Evolutionary conservation across 1,140 invertebrate species (phyloP).

Genomic region (Venustaconcha ellipsiformis): DNA sequence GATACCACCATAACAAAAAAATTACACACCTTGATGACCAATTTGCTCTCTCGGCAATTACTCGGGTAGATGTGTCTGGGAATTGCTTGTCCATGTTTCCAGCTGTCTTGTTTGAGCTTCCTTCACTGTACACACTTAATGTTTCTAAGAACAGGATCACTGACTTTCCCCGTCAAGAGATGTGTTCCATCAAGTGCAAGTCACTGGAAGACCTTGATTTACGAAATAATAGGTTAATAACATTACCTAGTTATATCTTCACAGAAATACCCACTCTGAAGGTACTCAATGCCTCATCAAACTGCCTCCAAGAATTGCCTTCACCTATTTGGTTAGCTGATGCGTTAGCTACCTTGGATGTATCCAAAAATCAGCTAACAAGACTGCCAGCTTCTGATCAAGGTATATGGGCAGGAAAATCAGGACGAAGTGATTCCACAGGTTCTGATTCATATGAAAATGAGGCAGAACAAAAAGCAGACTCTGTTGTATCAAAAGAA

Average conservation of each 20-base stretch:
- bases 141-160: constrained; percentile 89
- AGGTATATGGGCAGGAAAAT: no score
- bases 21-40: constrained; percentile 48
- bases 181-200: constrained; percentile 68
- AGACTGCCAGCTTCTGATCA: constrained; percentile 76
- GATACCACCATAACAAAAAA: constrained; percentile 50
- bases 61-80: constrained; percentile 92
- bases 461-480: no score
- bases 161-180: constrained; percentile 72
- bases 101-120: constrained; percentile 84
- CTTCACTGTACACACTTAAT: constrained; percentile 84
- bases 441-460: no score
- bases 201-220: constrained; percentile 90
- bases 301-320: constrained; percentile 89
- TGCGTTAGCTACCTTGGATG: constrained; percentile 81
- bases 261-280: constrained; percentile 80
- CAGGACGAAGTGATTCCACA: no score
- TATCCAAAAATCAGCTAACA: constrained; percentile 89
- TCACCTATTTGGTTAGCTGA: constrained; percentile 84
- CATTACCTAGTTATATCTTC: constrained; percentile 85
- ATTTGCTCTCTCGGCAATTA: constrained; percentile 88
- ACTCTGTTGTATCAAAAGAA: no score
- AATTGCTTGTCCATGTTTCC: constrained; percentile 89
- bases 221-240: constrained; percentile 88
- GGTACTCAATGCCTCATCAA: constrained; percentile 92